Evolutionary conservation across 2,888 invertebrate genomes (phyloP).

Genomic region (Ecdyonurus torrentis): DNA sequence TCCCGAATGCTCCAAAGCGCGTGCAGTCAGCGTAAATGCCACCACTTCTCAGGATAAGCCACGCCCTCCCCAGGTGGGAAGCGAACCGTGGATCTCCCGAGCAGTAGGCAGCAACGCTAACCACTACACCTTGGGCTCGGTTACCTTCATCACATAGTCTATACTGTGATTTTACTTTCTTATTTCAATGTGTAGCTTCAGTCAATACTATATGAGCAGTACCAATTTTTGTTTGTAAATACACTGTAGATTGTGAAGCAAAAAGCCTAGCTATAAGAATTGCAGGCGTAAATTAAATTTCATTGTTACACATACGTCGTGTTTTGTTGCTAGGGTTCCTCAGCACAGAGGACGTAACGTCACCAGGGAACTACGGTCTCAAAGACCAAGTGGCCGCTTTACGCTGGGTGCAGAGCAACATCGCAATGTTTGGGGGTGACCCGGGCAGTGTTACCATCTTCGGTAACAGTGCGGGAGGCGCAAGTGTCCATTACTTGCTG

Average conservation of each 20-base stretch:
- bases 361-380: slow-evolving; percentile 49
- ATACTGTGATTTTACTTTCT: no score
- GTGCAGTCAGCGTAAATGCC: no score
- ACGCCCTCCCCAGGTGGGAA: no score
- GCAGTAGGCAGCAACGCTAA: no score
- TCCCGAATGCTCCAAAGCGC: no score
- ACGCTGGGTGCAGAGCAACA: slow-evolving; percentile 42
- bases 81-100: no score
- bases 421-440: slow-evolving; percentile 44
- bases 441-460: slow-evolving; percentile 45
- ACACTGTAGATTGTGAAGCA: no score
- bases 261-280: no score
- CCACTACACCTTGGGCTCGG: no score
- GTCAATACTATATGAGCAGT: background rate
- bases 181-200: background rate
- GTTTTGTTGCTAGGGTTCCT: no score
- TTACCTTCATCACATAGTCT: no score
- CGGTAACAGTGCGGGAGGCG: slow-evolving; percentile 53
- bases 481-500: slow-evolving; percentile 51
- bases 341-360: slow-evolving; percentile 42
- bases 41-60: no score
- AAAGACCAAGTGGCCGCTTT: slow-evolving; percentile 47
- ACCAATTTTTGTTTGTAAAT: background rate
- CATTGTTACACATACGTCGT: slow-evolving; percentile 18
- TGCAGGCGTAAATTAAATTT: background rate